Conservation (phyloP, 2,113 vertebrate genomes). For the Salvelinus sp. region DNA sequence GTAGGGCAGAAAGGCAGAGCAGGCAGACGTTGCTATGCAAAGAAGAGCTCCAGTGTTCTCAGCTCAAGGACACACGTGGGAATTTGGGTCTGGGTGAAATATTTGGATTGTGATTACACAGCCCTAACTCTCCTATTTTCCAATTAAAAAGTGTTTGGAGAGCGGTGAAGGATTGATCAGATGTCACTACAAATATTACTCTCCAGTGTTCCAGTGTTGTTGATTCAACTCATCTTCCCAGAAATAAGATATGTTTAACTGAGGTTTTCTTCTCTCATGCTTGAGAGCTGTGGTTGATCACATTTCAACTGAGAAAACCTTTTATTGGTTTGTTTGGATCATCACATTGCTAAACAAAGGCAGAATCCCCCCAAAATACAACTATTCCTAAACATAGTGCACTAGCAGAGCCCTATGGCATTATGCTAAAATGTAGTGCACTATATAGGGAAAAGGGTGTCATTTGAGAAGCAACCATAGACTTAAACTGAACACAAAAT, state of each 20-base stretch:
- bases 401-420: no score
- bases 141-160: conserved; percentile 1
- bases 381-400: no score
- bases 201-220: neutral
- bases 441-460: no score
- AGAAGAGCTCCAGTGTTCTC: no score
- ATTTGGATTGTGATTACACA: neutral
- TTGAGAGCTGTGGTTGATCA: neutral
- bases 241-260: neutral
- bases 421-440: no score
- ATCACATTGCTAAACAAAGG: neutral
- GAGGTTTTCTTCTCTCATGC: neutral
- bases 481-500: neutral
- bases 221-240: neutral
- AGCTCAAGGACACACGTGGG: neutral
- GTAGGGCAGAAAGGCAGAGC: no score
- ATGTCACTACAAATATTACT: neutral
- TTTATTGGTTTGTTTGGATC: neutral
- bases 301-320: neutral
- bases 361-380: no score
- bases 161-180: neutral
- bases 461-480: neutral
- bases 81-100: neutral
- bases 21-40: neutral
- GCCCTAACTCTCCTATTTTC: neutral